These are phyloP conservation scores for Acromyrmex echinatior DNA, from an alignment of 1,140 invertebrate genomes.

Conservation along the genomic window DNA sequence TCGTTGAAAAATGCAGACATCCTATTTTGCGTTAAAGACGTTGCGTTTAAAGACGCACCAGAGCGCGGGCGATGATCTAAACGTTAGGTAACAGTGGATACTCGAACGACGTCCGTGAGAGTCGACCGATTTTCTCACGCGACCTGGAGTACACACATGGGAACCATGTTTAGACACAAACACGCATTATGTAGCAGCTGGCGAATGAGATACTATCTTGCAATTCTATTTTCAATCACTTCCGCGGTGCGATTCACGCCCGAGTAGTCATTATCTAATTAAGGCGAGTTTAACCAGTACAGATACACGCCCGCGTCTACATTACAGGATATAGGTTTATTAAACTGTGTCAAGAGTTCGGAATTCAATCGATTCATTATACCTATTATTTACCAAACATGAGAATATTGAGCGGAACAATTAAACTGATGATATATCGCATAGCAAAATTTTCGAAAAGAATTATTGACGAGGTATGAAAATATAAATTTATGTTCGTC, in stretches of 20 bases:
- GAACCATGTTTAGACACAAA: slow-evolving; percentile 51
- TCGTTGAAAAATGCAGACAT: background rate
- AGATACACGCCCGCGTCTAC: background rate
- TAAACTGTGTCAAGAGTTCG: slow-evolving; percentile 8
- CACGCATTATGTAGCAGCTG: slow-evolving; percentile 21
- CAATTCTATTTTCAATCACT: slow-evolving; percentile 69
- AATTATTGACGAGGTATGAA: background rate
- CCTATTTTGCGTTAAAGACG: background rate
- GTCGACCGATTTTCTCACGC: slow-evolving; percentile 76
- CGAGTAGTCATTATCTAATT: slow-evolving; percentile 57
- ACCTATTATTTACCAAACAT: background rate
- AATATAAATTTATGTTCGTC: background rate
- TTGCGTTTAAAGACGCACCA: background rate
- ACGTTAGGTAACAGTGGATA: slow-evolving; percentile 65
- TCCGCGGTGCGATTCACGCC: slow-evolving; percentile 54
- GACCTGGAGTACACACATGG: slow-evolving; percentile 36
- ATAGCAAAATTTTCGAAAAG: background rate
- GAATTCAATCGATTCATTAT: background rate
- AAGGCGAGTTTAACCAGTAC: slow-evolving; percentile 9
- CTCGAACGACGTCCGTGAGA: slow-evolving; percentile 67
- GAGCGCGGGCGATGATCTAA: background rate
- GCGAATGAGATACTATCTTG: slow-evolving; percentile 68
- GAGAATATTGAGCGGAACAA: background rate
- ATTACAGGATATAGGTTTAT: slow-evolving; percentile 40
- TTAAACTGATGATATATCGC: background rate